These are phyloP conservation scores for Genyomyrus donnyi DNA, from an alignment of 2,113 vertebrate genomes.

Conservation along the genomic window DNA sequence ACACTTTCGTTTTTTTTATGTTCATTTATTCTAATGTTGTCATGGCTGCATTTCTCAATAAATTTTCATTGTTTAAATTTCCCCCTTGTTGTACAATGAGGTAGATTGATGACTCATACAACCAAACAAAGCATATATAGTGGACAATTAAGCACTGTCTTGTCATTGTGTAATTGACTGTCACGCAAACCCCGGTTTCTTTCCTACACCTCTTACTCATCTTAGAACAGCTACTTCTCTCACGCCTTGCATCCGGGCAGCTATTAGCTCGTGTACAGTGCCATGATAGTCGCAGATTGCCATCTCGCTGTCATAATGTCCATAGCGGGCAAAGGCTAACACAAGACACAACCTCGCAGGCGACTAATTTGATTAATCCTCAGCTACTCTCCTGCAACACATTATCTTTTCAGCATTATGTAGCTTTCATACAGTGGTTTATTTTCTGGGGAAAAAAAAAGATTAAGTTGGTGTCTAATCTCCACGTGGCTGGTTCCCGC, in stretches of 20 bases:
- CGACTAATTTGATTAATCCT: neutral
- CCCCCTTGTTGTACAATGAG: neutral
- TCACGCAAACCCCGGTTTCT: neutral
- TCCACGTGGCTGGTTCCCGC: constrained; percentile 28
- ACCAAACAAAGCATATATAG: neutral
- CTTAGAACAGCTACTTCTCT: neutral
- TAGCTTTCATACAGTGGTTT: neutral
- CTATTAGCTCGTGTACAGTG: neutral
- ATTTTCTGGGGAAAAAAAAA: constrained; percentile 16
- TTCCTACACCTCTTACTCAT: neutral
- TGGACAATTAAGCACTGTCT: neutral
- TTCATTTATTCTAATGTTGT: neutral
- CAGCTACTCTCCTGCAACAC: neutral
- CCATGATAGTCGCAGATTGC: neutral
- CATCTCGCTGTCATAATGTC: neutral
- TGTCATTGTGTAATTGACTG: neutral
- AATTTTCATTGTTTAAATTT: neutral
- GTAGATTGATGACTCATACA: neutral
- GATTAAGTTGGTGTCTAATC: constrained; percentile 39
- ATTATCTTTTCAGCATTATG: neutral
- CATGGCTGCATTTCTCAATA: neutral
- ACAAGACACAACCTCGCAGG: neutral
- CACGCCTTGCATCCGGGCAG: neutral
- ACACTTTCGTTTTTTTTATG: neutral
- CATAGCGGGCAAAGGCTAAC: neutral